A percentile compares a stretch with the other conserved stretches of the same genome.
These are phyloP conservation scores for Meandrusa payeni DNA, from an alignment of 2,888 invertebrate species.

Conservation along the genomic window DNA sequence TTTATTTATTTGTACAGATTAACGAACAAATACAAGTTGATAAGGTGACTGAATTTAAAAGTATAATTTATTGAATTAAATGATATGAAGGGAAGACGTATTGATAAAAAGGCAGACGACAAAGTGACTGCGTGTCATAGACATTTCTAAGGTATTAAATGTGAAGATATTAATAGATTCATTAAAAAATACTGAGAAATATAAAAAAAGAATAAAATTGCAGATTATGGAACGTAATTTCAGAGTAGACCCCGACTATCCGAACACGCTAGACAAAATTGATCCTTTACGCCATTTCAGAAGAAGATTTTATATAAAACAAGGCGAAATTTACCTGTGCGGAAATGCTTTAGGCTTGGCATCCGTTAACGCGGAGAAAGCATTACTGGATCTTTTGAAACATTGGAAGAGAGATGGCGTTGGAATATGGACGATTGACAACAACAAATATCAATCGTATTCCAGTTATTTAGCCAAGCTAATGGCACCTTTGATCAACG, in stretches of 20 bases:
- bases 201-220: no score
- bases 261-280: slow-evolving; percentile 53
- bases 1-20: no score
- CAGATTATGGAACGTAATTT: slow-evolving; percentile 34
- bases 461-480: slow-evolving; percentile 46
- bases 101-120: no score
- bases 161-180: no score
- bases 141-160: no score
- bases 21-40: no score
- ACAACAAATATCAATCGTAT: slow-evolving; percentile 56
- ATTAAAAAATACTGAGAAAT: no score
- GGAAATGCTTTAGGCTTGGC: slow-evolving; percentile 66
- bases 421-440: slow-evolving; percentile 53
- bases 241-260: slow-evolving; percentile 45
- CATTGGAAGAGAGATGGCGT: slow-evolving; percentile 60
- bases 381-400: slow-evolving; percentile 40
- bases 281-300: slow-evolving; percentile 54
- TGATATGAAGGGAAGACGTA: no score
- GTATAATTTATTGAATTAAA: no score
- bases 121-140: no score
- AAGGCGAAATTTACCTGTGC: slow-evolving; percentile 58
- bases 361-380: slow-evolving; percentile 56
- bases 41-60: no score
- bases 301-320: slow-evolving; percentile 51
- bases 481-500: slow-evolving; percentile 60